A percentile compares a stretch with the other conserved stretches of the same genome.
phyloP scores from a whole-genome alignment of 2,888 invertebrate species.

The Linnaemya vulpina region DNA sequence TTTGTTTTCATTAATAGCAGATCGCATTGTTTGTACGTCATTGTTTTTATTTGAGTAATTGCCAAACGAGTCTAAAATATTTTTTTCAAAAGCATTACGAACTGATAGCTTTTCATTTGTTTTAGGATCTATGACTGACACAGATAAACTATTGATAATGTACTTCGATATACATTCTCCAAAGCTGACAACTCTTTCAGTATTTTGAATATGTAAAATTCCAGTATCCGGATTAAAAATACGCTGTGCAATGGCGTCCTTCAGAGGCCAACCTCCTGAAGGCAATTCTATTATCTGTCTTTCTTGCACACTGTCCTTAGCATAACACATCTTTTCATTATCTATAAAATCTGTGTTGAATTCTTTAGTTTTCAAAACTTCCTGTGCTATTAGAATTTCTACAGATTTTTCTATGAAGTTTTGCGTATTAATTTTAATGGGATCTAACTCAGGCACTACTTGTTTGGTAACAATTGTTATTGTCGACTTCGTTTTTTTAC shows the following conservation, averaged over 20 bases:
- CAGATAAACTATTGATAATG: constrained; percentile 93
- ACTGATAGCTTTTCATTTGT: constrained; percentile 88
- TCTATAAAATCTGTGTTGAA: constrained; percentile 83
- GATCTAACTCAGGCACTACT: constrained; percentile 81
- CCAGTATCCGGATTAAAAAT: constrained; percentile 93
- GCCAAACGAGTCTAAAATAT: constrained; percentile 90
- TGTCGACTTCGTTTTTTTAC: constrained; percentile 83
- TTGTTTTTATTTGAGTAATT: constrained; percentile 87
- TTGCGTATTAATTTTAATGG: constrained; percentile 79
- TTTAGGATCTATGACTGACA: constrained; percentile 90
- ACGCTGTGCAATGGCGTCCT: constrained; percentile 91
- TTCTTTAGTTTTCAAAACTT: constrained; percentile 79
- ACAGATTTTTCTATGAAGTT: constrained; percentile 80
- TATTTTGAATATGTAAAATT: constrained; percentile 92
- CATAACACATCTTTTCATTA: constrained; percentile 83
- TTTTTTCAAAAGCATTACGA: constrained; percentile 89
- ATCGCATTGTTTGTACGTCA: constrained; percentile 86
- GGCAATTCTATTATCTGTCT: constrained; percentile 91
- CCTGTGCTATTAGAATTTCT: constrained; percentile 81
- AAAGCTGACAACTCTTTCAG: constrained; percentile 92
- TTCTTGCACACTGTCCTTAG: constrained; percentile 83
- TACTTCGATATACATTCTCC: constrained; percentile 93
- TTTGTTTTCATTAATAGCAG: constrained; percentile 87
- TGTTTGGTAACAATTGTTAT: constrained; percentile 85
- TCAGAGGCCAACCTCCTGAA: constrained; percentile 91